Evolutionary conservation across 2,888 invertebrate species (phyloP).

Genomic region (Stenichneumon culpator): DNA sequence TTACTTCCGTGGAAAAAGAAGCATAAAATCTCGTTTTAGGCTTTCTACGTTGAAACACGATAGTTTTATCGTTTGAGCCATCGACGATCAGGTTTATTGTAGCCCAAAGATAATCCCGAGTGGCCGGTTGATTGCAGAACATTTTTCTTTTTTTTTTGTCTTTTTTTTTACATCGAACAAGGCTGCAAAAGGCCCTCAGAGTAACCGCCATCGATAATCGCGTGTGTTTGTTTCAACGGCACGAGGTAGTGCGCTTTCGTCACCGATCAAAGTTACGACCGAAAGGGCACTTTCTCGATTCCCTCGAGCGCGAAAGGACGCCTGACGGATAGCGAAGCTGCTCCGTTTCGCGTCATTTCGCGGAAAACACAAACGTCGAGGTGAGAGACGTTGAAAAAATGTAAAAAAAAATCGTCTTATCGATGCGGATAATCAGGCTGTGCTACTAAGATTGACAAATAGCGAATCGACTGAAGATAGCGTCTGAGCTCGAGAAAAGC

Average conservation of each 20-base stretch:
- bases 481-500: conserved; percentile 20
- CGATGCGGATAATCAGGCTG: conserved; percentile 35
- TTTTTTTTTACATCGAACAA: not conserved
- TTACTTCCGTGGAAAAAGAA: not conserved
- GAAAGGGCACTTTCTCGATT: conserved; percentile 35
- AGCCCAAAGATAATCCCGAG: conserved; percentile 65
- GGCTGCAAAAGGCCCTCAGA: conserved; percentile 2
- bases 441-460: conserved; percentile 24
- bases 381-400: not conserved
- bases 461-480: conserved; percentile 31
- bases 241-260: conserved; percentile 31
- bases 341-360: conserved; percentile 58
- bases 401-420: conserved; percentile 18
- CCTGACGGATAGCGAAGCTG: conserved; percentile 42
- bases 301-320: conserved; percentile 37
- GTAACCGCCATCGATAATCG: conserved; percentile 25
- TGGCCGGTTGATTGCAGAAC: conserved; percentile 27
- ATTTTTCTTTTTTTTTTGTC: not conserved
- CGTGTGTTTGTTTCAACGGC: conserved; percentile 5
- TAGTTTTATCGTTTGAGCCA: conserved; percentile 27
- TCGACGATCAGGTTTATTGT: conserved; percentile 50
- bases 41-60: not conserved
- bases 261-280: conserved; percentile 9
- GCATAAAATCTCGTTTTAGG: conserved; percentile 14
- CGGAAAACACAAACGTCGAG: not conserved